Evolutionary conservation across 2,797 vertebrate species (phyloP).

Genomic region (Thaleichthys pacificus): DNA sequence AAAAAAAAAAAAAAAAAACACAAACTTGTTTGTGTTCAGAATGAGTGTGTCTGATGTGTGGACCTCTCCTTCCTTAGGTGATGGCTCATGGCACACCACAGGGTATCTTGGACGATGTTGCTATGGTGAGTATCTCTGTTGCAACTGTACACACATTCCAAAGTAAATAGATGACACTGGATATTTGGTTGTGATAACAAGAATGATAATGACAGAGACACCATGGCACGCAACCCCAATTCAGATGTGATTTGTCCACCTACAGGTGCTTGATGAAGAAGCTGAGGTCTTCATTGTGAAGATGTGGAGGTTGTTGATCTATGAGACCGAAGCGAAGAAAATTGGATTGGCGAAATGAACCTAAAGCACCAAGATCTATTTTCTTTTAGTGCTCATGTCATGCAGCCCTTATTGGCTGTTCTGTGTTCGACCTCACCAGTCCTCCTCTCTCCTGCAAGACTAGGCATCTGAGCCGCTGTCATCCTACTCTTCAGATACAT

Average conservation of each 20-base stretch:
- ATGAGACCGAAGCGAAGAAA: conserved; percentile 99
- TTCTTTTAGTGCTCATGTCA: conserved; percentile 37
- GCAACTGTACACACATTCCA: not conserved
- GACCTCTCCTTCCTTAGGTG: conserved; percentile 74
- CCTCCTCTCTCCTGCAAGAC: not conserved
- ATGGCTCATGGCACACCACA: conserved; percentile 98
- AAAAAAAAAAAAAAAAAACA: no score
- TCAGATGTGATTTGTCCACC: not conserved
- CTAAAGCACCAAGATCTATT: conserved; percentile 38
- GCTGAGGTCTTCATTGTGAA: conserved; percentile 99
- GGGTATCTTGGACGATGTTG: conserved; percentile 96
- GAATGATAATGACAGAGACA: not conserved
- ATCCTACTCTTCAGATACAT: not conserved
- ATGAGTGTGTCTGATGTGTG: not conserved
- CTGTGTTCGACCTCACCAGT: conserved; percentile 27
- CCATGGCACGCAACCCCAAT: not conserved
- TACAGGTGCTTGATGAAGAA: conserved; percentile 97
- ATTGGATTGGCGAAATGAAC: conserved; percentile 96
- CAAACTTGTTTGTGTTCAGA: not conserved
- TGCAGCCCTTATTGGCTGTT: conserved; percentile 31
- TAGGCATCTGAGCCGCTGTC: not conserved
- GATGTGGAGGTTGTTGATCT: conserved; percentile 99
- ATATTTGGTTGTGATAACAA: not conserved
- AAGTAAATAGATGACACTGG: not conserved
- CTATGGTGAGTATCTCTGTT: conserved; percentile 85